Base-by-base conservation (phyloP, 2,113 vertebrate genomes). In the Paratilapia polleni region DNA sequence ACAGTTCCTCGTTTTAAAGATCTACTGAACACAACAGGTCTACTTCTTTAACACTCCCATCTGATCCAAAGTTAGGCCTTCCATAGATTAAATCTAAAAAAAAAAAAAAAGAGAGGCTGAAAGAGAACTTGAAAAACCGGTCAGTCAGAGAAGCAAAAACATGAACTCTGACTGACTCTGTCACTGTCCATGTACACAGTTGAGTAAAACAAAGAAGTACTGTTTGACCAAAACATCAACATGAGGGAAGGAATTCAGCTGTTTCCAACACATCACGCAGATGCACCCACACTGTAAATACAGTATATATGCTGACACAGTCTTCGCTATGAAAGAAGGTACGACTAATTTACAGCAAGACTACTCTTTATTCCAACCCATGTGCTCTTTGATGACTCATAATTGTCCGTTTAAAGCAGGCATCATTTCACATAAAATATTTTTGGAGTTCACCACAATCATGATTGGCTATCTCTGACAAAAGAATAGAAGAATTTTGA, bases 351-450 rank as follows among this genome's bases (percentile, higher is more conserved):
- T 31, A 74, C 43, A 61, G 43, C 22, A 41, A 80, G 34, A 22
- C 31, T 6, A 34, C 17, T 66, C 14, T 62, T n/a, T 63, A 63
- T 64, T 81, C n/a, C 56, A 63, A 56, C 74, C 43, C 64, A 60
- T 5, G 24, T 24, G 22, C 22, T 81, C 34, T n/a, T 8, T n/a
- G 14, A 79, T 82, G 81, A 86, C 75, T 89, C 82, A 80, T 59
- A 63, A 26, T 49, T 64, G 31, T 22, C 24, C 36, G 59, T 54
- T 76, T 6, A 47, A 13, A 73, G 3, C 15, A n/a, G 22, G 17
- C 28, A 19, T 75, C 20, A 83, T 57, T 54, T 81, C 56, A 70
- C 8, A 58, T 41, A 34, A 81, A 60, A 34, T 61, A 34, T 20
- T n/a, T 76, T 62, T 36, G 34, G 8, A 82, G 49, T 59, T 64